Conservation (phyloP, 2,888 invertebrate genomes). For the Chrysolina americana region DNA sequence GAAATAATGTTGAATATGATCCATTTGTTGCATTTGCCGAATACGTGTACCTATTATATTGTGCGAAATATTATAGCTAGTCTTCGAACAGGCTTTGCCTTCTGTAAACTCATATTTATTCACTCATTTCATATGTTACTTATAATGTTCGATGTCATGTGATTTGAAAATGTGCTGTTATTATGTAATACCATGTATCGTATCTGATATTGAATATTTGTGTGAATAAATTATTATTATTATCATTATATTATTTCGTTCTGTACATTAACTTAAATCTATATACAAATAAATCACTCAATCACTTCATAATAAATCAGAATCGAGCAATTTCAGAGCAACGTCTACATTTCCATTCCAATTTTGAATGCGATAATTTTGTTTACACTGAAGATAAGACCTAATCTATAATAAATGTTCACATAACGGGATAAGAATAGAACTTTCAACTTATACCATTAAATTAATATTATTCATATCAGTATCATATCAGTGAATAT, state of each 20-base stretch:
- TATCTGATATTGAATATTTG: too few relatives aligned
- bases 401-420: conserved; percentile 48
- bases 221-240: too few relatives aligned
- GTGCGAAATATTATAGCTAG: too few relatives aligned
- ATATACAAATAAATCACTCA: background rate
- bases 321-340: conserved; percentile 4
- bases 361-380: conserved; percentile 46
- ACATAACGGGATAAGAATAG: conserved; percentile 44
- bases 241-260: background rate
- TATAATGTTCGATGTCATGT: too few relatives aligned
- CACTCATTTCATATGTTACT: too few relatives aligned
- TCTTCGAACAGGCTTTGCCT: too few relatives aligned
- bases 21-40: too few relatives aligned
- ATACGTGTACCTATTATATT: too few relatives aligned
- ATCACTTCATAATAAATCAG: conserved; percentile 11
- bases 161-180: too few relatives aligned
- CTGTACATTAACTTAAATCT: background rate
- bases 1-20: too few relatives aligned
- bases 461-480: conserved; percentile 51
- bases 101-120: too few relatives aligned
- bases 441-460: conserved; percentile 53
- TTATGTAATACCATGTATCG: too few relatives aligned
- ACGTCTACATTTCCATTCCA: conserved; percentile 31
- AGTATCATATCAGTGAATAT: conserved; percentile 51
- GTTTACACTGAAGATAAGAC: conserved; percentile 47